Evolutionary conservation across 2,888 invertebrate species (phyloP).

Genomic region (Nowickia ferox): DNA sequence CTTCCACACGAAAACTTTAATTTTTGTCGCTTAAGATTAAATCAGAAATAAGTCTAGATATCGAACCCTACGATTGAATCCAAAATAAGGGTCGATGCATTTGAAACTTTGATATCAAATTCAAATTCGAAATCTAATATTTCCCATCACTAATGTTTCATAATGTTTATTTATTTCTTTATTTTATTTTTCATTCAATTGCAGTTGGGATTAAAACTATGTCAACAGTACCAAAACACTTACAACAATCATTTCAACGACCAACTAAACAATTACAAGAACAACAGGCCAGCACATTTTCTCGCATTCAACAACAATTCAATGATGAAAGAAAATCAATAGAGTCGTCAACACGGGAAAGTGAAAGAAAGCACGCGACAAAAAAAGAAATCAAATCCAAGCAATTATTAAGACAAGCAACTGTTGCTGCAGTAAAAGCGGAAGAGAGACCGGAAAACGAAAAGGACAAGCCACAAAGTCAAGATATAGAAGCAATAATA

Average conservation of each 20-base stretch:
- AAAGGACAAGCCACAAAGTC: slow-evolving; percentile 19
- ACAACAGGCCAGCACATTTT: slow-evolving; percentile 6
- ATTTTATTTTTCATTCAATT: slow-evolving; percentile 34
- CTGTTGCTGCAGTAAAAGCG: slow-evolving; percentile 53
- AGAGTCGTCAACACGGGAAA: slow-evolving; percentile 3
- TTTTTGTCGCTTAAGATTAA: too few relatives aligned
- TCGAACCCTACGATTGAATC: too few relatives aligned
- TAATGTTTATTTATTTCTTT: slow-evolving; percentile 9
- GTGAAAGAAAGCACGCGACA: slow-evolving; percentile 26
- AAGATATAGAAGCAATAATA: slow-evolving; percentile 2
- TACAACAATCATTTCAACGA: slow-evolving; percentile 26
- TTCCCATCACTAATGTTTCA: slow-evolving; percentile 27
- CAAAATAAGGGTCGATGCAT: too few relatives aligned
- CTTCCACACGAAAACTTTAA: too few relatives aligned
- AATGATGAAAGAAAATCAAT: slow-evolving; percentile 51
- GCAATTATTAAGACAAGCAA: slow-evolving; percentile 49
- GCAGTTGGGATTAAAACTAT: slow-evolving; percentile 42
- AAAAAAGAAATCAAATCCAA: slow-evolving; percentile 20
- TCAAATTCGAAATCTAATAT: background rate
- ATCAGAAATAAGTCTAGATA: too few relatives aligned
- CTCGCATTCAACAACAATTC: background rate
- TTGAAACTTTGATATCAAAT: too few relatives aligned
- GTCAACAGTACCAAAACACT: slow-evolving; percentile 57
- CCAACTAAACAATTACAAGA: slow-evolving; percentile 28
- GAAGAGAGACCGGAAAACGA: background rate